Evolutionary conservation across 2,797 vertebrate genomes (phyloP), one percentile per base, ranked within the genome.

Genomic region (Falco columbarius): DNA sequence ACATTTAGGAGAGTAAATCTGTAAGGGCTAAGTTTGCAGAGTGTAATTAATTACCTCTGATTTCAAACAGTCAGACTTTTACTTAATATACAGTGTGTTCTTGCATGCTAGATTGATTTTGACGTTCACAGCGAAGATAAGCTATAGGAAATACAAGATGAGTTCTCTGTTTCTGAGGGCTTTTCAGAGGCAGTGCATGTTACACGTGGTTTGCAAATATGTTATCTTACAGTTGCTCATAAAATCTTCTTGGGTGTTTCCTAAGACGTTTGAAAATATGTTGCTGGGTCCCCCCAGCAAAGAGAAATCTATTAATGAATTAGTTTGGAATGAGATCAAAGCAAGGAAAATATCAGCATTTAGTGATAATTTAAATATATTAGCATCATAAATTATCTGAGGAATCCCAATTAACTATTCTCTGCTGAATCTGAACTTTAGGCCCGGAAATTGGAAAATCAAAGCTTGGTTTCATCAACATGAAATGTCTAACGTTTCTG

Each of bases 391-490:
- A 90, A 81, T 59, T 62, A 75, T 38, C 30, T 84, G 58, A 86
- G 55, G 30, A 84, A 71, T 84, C 3, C 3, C 79, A 81, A 75
- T 81, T 87, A 91, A 92, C 24, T 40, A 2, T 68, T 81, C 95
- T 93, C n/a, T 91, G 19, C 71, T 91, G 70, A 95, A 95, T 90
- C 55, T 80, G 62, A 42, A 86, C 62, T 97, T 86, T 72, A 98
- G 98, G 80, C 96, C 97, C 67, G 98, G 98, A 54, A 97, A 71
- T 17, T 98, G 98, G 98, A 98, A 95, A 94, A 98, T 98, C 85
- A 93, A 63, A 85, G 98, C 96, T 59, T 96, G 89, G 81, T 98
- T 97, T 96, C 9, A 38, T 44, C 90, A 94, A 15, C 67, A 93
- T 20, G 94, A 95, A 24, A 96, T 97, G 96, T 98, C 97, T 29